A percentile compares a stretch with the other conserved stretches of the same genome.
Evolutionary conservation across 2,888 invertebrate genomes (phyloP).

Genomic region (Barypeithes pellucidus): DNA sequence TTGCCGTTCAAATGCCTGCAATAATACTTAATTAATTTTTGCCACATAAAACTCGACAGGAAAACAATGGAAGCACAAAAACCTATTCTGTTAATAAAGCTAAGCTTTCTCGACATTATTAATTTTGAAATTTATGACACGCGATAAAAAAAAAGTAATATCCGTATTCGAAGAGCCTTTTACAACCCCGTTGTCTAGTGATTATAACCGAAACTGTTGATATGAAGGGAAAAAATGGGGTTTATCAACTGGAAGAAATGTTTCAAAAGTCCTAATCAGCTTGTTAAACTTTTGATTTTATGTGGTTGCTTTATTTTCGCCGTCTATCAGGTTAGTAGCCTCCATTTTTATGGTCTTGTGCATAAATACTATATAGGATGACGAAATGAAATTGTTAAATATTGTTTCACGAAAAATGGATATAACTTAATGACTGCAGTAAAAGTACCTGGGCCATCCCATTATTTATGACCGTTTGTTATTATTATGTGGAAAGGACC

Average conservation of each 20-base stretch:
- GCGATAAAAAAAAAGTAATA: conserved; percentile 6
- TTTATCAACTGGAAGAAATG: conserved; percentile 65
- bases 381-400: too few relatives aligned
- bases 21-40: too few relatives aligned
- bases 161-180: neutral
- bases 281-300: conserved; percentile 75
- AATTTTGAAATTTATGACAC: conserved; percentile 6
- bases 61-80: neutral
- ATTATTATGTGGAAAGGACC: too few relatives aligned
- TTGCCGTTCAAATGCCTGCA: too few relatives aligned
- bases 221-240: conserved; percentile 50
- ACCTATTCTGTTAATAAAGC: neutral
- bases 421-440: too few relatives aligned
- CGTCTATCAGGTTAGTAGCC: conserved; percentile 73
- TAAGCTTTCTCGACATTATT: conserved; percentile 9
- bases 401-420: too few relatives aligned
- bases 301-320: conserved; percentile 74
- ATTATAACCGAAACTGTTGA: neutral
- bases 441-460: too few relatives aligned
- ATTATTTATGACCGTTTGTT: too few relatives aligned
- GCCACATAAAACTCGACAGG: too few relatives aligned
- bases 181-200: neutral
- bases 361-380: too few relatives aligned
- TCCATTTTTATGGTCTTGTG: neutral
- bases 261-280: conserved; percentile 73